A percentile compares a stretch with the other conserved stretches of the same genome.
Evolutionary conservation across 2,888 invertebrate genomes (phyloP).

Genomic region (Calameuta idolon): DNA sequence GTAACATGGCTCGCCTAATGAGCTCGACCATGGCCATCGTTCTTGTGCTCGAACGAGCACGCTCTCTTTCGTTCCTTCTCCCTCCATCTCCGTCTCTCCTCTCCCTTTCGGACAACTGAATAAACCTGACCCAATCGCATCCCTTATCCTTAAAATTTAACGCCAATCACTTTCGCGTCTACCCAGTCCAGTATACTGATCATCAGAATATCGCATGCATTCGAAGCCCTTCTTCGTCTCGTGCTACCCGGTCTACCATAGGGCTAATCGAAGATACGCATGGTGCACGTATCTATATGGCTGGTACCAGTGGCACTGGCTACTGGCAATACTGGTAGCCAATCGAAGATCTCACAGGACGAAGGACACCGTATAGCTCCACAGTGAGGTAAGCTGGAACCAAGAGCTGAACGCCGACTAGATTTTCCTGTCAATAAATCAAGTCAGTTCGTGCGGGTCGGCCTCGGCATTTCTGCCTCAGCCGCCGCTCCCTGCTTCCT

Average conservation of each 20-base stretch:
- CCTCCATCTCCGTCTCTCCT: slow-evolving; percentile 9
- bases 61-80: not conserved
- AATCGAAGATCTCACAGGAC: not conserved
- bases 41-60: slow-evolving; percentile 3
- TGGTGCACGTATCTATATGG: not conserved
- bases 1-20: slow-evolving; percentile 41
- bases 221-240: not conserved
- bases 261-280: not conserved
- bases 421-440: slow-evolving; percentile 68
- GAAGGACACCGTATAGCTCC: slow-evolving; percentile 23
- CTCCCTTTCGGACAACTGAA: slow-evolving; percentile 10
- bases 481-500: slow-evolving; percentile 57
- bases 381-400: slow-evolving; percentile 50
- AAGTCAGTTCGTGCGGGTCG: slow-evolving; percentile 52
- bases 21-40: slow-evolving; percentile 29
- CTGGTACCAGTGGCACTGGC: not conserved
- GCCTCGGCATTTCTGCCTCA: slow-evolving; percentile 61
- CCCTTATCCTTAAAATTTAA: not conserved
- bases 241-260: not conserved
- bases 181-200: not conserved
- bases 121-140: not conserved
- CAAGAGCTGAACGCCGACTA: slow-evolving; percentile 55
- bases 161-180: not conserved
- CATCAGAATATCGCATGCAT: not conserved
- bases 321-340: not conserved